Base-by-base conservation (phyloP, 1,140 invertebrate species). In the Zeugodacus cucurbitae region DNA sequence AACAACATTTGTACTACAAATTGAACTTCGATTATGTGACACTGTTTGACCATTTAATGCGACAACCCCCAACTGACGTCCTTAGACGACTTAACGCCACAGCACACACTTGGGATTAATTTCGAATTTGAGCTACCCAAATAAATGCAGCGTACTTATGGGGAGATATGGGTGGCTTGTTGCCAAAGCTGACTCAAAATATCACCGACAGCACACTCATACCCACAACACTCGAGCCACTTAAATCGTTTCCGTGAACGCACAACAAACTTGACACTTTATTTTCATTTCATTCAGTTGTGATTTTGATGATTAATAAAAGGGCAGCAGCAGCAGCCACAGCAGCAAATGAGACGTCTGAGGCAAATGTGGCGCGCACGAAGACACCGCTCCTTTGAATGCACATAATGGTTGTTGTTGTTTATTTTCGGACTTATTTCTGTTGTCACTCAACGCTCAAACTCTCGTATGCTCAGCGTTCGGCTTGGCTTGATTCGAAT, bases 251-350 rank as follows among this genome's bases (percentile, higher is more conserved):
- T 82, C 44, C 74, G 20, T 26, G 22, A 48, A 82, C 41, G n/a
- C 74, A 82, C n/a, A 82, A 82, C 74, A 82, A 48, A 82, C 74
- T 54, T 82, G 74, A 82, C 74, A 82, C 74, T 48, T 82, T 48
- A 82, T 82, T 48, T 82, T 78, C 70, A 78, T 78, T 78, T 41
- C 70, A 41, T 78, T 41, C 37, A 41, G 70, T 78, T 78, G 70
- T 44, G 37, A 78, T 78, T 78, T 78, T 44, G 70, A 37, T 78
- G 32, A 78, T 78, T 78, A 78, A 78, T 44, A 78, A 78, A 78
- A 78, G 37, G 70, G n/a, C n/a, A n/a, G n/a, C n/a, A n/a, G n/a
- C n/a, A n/a, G n/a, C n/a, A 78, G 22, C 70, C 11, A 5, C 64
- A 78, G 44, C 70, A 44, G 22, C 70, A 78, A 78, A 78, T 78